These are phyloP conservation scores for Polypedilum vanderplanki DNA, from an alignment of 1,140 invertebrate genomes.

Conservation along the genomic window DNA sequence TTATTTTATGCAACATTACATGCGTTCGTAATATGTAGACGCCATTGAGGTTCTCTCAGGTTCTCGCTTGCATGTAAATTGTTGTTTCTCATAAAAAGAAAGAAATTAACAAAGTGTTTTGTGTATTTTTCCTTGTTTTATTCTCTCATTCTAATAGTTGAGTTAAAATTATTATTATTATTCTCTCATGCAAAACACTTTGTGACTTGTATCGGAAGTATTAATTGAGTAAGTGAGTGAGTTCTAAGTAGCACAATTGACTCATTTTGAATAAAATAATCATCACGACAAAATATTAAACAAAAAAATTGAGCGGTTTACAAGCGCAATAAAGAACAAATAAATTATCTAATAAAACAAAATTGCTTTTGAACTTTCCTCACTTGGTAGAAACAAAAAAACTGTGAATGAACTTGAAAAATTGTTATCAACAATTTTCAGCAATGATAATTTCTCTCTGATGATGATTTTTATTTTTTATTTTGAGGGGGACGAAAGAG, in stretches of 20 bases:
- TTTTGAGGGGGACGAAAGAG: too few species aligned
- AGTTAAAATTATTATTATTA: too few species aligned
- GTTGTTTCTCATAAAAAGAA: not conserved
- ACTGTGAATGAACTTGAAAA: not conserved
- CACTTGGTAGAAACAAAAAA: not conserved
- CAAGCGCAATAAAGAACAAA: conserved; percentile 12
- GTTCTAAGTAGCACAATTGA: conserved; percentile 11
- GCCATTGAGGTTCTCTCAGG: conserved; percentile 10
- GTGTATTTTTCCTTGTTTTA: not conserved
- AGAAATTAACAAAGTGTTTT: conserved; percentile 19
- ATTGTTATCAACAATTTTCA: too few species aligned
- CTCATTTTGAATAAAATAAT: not conserved
- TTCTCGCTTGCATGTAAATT: not conserved
- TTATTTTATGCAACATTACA: conserved; percentile 14
- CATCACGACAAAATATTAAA: not conserved
- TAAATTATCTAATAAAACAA: conserved; percentile 6
- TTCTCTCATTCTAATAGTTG: too few species aligned
- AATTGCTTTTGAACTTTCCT: not conserved
- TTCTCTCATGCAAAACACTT: not conserved
- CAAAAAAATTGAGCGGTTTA: conserved; percentile 17
- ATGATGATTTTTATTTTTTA: too few species aligned
- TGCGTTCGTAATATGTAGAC: conserved; percentile 17
- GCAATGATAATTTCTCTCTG: too few species aligned
- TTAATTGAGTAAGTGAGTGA: not conserved
- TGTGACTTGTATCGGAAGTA: conserved; percentile 10